These are phyloP conservation scores for Eubucco bourcierii DNA, from an alignment of 2,113 vertebrate species.

Conservation along the genomic window DNA sequence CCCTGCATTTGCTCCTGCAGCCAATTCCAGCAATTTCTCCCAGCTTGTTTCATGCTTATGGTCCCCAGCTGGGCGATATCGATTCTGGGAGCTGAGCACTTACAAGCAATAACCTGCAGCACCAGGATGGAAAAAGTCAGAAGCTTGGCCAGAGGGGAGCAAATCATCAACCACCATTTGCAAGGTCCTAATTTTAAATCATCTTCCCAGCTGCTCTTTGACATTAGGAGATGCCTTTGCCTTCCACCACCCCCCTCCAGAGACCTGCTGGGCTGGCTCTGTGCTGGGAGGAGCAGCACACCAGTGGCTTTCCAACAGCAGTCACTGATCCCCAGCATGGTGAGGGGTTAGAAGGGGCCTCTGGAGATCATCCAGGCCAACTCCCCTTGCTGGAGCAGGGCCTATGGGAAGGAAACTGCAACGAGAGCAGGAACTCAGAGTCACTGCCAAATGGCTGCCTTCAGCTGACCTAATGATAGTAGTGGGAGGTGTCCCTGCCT, in stretches of 20 bases:
- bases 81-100: slow-evolving; percentile 6
- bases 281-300: not conserved
- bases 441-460: not conserved
- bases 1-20: not conserved
- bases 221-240: not conserved
- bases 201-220: not conserved
- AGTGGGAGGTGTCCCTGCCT: no score
- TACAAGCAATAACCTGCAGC: not conserved
- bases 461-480: not conserved
- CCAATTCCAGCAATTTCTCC: slow-evolving; percentile 3
- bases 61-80: slow-evolving; percentile 25
- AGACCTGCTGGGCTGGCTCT: not conserved
- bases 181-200: not conserved
- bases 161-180: not conserved
- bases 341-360: no score
- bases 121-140: not conserved
- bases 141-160: not conserved
- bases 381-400: not conserved
- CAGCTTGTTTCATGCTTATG: not conserved
- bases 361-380: no score
- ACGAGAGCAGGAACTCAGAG: not conserved
- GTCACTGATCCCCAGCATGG: no score
- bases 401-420: not conserved
- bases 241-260: not conserved
- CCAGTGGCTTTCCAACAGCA: not conserved